phyloP scores from a whole-genome alignment of 30 jellyfish, hydroid and myxozoan genomes.

The Cassiopea xamachana region DNA sequence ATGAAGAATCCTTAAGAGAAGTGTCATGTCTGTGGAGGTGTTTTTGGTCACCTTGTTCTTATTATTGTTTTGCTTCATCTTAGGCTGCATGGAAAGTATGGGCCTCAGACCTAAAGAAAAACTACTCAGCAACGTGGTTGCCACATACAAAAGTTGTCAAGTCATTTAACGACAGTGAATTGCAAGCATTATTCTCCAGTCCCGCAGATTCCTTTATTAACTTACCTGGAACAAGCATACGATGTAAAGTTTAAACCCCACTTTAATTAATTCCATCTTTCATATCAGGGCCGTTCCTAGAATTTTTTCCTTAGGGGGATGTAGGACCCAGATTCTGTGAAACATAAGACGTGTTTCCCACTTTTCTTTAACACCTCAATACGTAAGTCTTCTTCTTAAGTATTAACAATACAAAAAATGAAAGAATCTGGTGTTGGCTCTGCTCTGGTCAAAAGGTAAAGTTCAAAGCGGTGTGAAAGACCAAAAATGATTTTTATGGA shows the following conservation, averaged over 20 bases:
- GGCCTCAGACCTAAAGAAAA: constrained; percentile 66
- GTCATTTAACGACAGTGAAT: constrained; percentile 62
- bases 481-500: too few species aligned
- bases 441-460: too few species aligned
- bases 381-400: too few species aligned
- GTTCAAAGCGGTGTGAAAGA: too few species aligned
- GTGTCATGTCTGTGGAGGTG: too few species aligned
- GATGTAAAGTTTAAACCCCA: constrained; percentile 11
- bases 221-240: constrained; percentile 69
- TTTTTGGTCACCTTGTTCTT: not conserved
- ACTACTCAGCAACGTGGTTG: constrained; percentile 73
- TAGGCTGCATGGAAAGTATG: constrained; percentile 77
- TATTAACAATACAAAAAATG: too few species aligned
- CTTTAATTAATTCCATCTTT: not conserved
- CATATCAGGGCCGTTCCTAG: not conserved
- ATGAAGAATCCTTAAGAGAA: too few species aligned
- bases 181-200: constrained; percentile 49
- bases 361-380: too few species aligned
- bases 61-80: not conserved
- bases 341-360: too few species aligned
- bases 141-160: constrained; percentile 69
- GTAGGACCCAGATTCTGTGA: too few species aligned
- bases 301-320: not conserved
- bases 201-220: constrained; percentile 54
- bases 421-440: too few species aligned